A percentile compares a stretch with the other conserved stretches of the same genome.
Conservation (phyloP, 2,113 vertebrate genomes). For the Hystrix brachyura region DNA sequence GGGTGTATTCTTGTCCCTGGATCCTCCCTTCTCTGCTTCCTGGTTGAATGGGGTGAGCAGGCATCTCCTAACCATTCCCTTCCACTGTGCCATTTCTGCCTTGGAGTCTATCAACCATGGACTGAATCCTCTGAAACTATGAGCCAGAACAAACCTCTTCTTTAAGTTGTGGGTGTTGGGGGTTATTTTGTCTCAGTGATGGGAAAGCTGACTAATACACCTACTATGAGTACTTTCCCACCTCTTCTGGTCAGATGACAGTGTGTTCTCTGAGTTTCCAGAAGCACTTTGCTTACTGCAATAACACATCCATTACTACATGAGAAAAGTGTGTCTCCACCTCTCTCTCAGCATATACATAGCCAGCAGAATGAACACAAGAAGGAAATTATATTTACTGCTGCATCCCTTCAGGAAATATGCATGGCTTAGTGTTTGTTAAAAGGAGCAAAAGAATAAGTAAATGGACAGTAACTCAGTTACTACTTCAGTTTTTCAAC, state of each 20-base stretch:
- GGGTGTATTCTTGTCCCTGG: background rate
- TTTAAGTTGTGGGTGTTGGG: background rate
- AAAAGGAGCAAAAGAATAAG: constrained; percentile 32
- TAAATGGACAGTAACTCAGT: background rate
- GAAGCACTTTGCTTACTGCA: background rate
- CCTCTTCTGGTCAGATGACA: background rate
- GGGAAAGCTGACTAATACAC: background rate
- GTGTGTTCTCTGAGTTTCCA: background rate
- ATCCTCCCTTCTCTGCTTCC: background rate
- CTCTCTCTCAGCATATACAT: background rate
- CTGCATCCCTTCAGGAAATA: background rate
- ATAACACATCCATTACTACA: constrained; percentile 15
- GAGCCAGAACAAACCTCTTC: background rate
- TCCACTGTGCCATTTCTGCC: background rate
- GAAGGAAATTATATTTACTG: constrained; percentile 41
- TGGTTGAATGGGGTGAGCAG: background rate
- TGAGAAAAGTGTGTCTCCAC: constrained; percentile 25
- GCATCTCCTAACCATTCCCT: background rate
- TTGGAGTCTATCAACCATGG: background rate
- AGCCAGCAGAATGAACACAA: background rate
- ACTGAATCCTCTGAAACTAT: background rate
- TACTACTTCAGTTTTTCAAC: constrained; percentile 6
- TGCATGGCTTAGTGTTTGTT: background rate
- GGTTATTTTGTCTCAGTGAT: background rate
- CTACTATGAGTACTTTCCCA: background rate